Percentiles rank a stretch among this genome's conserved stretches.
Conservation (phyloP, 2,797 vertebrate species). For the Cichlasoma orientale region DNA sequence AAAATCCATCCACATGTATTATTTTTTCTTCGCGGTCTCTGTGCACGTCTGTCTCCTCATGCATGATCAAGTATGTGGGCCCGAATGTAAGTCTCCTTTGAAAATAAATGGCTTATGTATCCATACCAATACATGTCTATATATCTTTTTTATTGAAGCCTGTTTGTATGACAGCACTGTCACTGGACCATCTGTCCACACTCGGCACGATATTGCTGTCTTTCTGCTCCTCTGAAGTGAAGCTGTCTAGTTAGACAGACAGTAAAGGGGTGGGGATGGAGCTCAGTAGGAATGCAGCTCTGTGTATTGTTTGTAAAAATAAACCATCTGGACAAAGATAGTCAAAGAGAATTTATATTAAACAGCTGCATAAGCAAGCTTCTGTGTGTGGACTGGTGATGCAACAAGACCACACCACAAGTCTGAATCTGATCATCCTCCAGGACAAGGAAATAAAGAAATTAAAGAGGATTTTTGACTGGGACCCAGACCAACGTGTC, state of each 20-base stretch:
- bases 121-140: conserved; percentile 76
- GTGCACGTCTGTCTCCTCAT: conserved; percentile 62
- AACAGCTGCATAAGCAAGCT: conserved; percentile 99
- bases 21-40: conserved; percentile 6
- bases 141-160: conserved; percentile 81
- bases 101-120: conserved; percentile 77
- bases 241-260: conserved; percentile 78
- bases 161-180: conserved; percentile 83
- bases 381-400: conserved; percentile 82
- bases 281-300: conserved; percentile 87
- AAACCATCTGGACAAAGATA: conserved; percentile 94
- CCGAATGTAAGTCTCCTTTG: conserved; percentile 30
- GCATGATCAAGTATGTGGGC: conserved; percentile 43
- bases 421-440: conserved; percentile 66
- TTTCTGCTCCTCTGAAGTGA: conserved; percentile 70
- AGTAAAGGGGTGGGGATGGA: conserved; percentile 70
- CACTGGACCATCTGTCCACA: conserved; percentile 90
- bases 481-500: conserved; percentile 6
- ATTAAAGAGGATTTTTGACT: conserved; percentile 36
- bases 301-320: conserved; percentile 99
- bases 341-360: conserved; percentile 95
- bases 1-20: conserved; percentile 64
- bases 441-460: conserved; percentile 47
- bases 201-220: conserved; percentile 63
- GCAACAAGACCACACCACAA: conserved; percentile 87